Base-by-base conservation (phyloP, 2,113 vertebrate genomes). In the Ophthalmolycus amberensis region DNA sequence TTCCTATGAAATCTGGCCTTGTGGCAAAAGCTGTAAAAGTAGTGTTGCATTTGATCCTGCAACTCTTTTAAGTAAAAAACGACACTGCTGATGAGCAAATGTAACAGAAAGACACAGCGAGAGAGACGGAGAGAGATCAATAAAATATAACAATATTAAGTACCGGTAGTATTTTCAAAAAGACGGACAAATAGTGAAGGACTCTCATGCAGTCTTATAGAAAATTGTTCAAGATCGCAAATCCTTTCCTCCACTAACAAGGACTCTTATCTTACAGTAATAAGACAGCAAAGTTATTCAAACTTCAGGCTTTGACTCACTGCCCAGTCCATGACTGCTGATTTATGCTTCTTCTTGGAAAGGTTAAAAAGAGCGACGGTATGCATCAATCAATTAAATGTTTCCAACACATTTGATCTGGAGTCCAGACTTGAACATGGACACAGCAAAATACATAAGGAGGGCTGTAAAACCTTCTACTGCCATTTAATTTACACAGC, bases 261-360 rank as follows among this genome's bases (percentile, higher is more conserved):
- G 4, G 5, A 64, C 25, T 68, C 32, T 46, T 64, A 79, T 67
- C 75, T 72, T 58, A 68, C 18, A 72, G 59, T 9, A 71, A 70
- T 77, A 48, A 83, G 83, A 84, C 22, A 66, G 64, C 68, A 78
- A 63, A 0, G 16, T 40, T 11, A 42, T 80, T 87, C 46, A 66
- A 78, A 85, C 46, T 16, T 64, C 6, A 22, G 22, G n/a, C 20
- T 77, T 73, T 29, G 64, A 79, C 63, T 77, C 14, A 0, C n/a
- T 50, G 72, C 54, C 79, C n/a, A 3, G 60, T 76, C 50, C 60
- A 67, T 59, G 27, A 56, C 38, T n/a, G 14, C 3, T 85, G 76
- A 91, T 90, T 88, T 90, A 83, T 34, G 82, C 71, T 87, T 83
- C 69, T 89, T 82, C 69, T 89, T 82, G 86, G 86, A 88, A 38